Conservation (phyloP, 2,797 vertebrate genomes). For the Hydrocynus forskahlii region DNA sequence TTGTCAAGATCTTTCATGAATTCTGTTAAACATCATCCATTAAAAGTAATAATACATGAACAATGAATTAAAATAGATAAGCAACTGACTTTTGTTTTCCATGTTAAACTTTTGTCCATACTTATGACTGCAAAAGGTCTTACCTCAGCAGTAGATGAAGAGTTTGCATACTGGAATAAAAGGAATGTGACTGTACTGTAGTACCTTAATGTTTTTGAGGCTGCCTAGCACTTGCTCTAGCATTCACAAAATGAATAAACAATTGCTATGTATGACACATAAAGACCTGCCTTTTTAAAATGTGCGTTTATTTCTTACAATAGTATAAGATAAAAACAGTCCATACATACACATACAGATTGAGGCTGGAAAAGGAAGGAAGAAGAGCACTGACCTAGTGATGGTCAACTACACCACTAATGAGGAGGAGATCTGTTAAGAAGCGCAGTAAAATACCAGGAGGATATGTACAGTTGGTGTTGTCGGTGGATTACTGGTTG, state of each 20-base stretch:
- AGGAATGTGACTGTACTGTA: background rate
- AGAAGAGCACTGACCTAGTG: constrained; percentile 41
- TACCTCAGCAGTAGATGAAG: background rate
- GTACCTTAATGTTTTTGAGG: background rate
- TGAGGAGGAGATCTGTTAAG: constrained; percentile 35
- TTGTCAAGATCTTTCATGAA: background rate
- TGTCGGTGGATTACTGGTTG: background rate
- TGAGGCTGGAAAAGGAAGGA: constrained; percentile 47
- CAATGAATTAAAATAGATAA: constrained; percentile 33
- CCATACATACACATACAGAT: constrained; percentile 62
- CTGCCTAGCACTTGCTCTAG: background rate
- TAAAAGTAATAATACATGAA: constrained; percentile 22
- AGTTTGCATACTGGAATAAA: constrained; percentile 31
- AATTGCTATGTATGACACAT: background rate
- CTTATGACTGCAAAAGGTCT: background rate
- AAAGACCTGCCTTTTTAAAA: constrained; percentile 47
- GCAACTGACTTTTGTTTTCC: constrained; percentile 10
- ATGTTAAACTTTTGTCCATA: constrained; percentile 4
- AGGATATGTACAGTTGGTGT: constrained; percentile 56
- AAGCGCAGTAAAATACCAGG: constrained; percentile 42
- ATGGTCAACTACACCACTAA: constrained; percentile 54
- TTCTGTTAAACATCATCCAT: constrained; percentile 7
- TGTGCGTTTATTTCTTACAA: constrained; percentile 77
- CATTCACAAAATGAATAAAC: background rate
- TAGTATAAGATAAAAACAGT: constrained; percentile 77